Base-by-base conservation (phyloP, 2,797 vertebrate species). In the Meriones psammophilus region DNA sequence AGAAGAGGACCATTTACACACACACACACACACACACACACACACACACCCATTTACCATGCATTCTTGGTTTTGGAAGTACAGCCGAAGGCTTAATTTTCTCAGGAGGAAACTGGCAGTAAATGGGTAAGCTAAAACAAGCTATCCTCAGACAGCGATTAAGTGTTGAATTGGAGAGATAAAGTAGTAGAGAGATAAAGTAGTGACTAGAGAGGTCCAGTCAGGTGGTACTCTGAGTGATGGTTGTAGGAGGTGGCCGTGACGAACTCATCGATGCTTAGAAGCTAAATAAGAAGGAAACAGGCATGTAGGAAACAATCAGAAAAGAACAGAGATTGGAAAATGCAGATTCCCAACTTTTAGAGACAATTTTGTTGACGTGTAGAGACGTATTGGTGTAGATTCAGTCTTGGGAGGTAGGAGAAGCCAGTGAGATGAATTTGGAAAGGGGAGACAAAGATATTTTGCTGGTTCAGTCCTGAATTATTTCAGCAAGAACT, bases 241-340 rank as follows among this genome's bases (percentile, higher is more conserved):
- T 3, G 5, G 18, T 8, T 39, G 13, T 50, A 26, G 3, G 26
- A 4, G 17, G 54, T 46, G 71, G 64, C 58, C 14, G 1, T 46
- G 56, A 33, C 20, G 3, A 15, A 22, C 20, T 26, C 3, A 10
- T 0, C 22, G 69, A 50, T 71, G 33, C 12, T 3, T 17, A 39
- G 28, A 39, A 50, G 30, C 7, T 17, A 28, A 17, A 12, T 17
- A 28, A 14, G 33, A 64, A 56, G 28, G 50, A 81, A 8, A 42
- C 30, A 26, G 50, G 18, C 10, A 0, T 0, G 2, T 10, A 50
- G 60, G 36, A 76, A 71, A 12, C 60, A 17, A 0, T 24, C 62
- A 84, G 87, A 64, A 92, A 83, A 30, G 22, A 50, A 8, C 42
- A 84, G 64, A 93, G 20, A 39, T 54, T 46, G 76, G 30, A 22